Conservation (phyloP, 2,797 vertebrate genomes). For the Sebastes wilsoni region DNA sequence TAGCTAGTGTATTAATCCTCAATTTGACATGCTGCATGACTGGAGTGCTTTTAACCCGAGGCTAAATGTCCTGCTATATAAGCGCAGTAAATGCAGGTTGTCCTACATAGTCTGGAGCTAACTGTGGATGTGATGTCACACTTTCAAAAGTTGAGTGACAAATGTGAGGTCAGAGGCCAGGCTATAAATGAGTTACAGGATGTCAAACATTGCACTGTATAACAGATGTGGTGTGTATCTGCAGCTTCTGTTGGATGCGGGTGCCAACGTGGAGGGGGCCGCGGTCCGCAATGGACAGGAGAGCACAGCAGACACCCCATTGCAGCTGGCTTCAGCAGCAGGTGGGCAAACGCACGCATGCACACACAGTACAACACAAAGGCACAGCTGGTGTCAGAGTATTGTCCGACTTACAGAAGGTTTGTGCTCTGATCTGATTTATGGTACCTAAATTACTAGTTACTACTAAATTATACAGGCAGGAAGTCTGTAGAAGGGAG, state of each 20-base stretch:
- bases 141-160: slow-evolving; percentile 38
- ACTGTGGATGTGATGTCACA: not conserved
- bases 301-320: slow-evolving; percentile 90
- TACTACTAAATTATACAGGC: slow-evolving; percentile 8
- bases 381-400: slow-evolving; percentile 31
- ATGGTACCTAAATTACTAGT: slow-evolving; percentile 13
- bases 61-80: not conserved
- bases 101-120: not conserved
- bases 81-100: not conserved
- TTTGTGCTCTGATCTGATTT: slow-evolving; percentile 13
- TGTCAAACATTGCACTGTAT: slow-evolving; percentile 35
- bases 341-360: slow-evolving; percentile 77
- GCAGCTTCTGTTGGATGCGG: slow-evolving; percentile 94
- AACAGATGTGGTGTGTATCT: slow-evolving; percentile 54
- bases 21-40: not conserved
- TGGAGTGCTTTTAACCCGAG: not conserved
- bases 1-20: not conserved
- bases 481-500: not conserved
- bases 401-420: not conserved
- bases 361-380: slow-evolving; percentile 3
- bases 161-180: slow-evolving; percentile 43
- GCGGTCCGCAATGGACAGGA: slow-evolving; percentile 90
- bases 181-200: slow-evolving; percentile 30
- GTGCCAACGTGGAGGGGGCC: slow-evolving; percentile 93
- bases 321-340: slow-evolving; percentile 96